Evolutionary conservation across 2,113 vertebrate genomes (phyloP).

Genomic region (Calcarius ornatus): DNA sequence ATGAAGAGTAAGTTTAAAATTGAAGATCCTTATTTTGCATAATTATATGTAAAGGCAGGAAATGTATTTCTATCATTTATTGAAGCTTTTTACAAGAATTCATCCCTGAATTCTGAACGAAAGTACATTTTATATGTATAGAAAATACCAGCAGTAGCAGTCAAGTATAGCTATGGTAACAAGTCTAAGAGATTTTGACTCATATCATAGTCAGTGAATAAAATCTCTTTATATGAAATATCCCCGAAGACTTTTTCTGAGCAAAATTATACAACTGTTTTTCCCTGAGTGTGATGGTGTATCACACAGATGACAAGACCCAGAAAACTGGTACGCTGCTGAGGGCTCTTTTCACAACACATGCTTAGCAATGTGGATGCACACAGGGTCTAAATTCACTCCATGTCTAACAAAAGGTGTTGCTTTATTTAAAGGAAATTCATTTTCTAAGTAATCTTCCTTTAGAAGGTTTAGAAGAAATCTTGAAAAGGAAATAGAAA

Average conservation of each 20-base stretch:
- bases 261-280: conserved; percentile 51
- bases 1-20: conserved; percentile 29
- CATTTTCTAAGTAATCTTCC: neutral
- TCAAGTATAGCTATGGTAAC: conserved; percentile 51
- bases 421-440: neutral
- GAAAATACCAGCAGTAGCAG: conserved; percentile 44
- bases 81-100: conserved; percentile 26
- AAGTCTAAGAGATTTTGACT: conserved; percentile 56
- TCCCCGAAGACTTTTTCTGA: conserved; percentile 22
- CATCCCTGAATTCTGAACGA: conserved; percentile 5
- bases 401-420: neutral
- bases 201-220: conserved; percentile 52
- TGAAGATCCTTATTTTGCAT: conserved; percentile 51
- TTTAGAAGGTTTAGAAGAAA: neutral
- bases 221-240: conserved; percentile 35
- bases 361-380: neutral
- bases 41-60: conserved; percentile 47
- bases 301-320: conserved; percentile 22
- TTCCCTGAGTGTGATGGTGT: neutral
- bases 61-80: conserved; percentile 44
- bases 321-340: conserved; percentile 13
- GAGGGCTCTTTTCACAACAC: conserved; percentile 18
- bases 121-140: conserved; percentile 50
- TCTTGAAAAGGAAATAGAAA: neutral
- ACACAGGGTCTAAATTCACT: neutral